Percentiles rank a stretch among this genome's conserved stretches.
Conservation (phyloP, 2,113 vertebrate species). For the Hoplias malabaricus region DNA sequence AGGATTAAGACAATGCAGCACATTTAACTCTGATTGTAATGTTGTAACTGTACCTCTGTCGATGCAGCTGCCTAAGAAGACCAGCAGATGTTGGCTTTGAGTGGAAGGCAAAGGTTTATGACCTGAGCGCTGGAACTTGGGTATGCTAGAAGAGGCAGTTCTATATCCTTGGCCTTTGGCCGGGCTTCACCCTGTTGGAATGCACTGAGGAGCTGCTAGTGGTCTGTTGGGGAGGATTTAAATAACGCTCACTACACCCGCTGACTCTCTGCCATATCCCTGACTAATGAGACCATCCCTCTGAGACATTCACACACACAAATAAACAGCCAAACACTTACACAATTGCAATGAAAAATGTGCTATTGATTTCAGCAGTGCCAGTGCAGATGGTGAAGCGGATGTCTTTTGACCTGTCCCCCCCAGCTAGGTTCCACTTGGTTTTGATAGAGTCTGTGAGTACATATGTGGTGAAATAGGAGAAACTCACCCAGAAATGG, state of each 20-base stretch:
- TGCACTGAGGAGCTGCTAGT: conserved; percentile 57
- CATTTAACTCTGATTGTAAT: background rate
- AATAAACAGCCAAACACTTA: background rate
- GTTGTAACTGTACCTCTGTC: background rate
- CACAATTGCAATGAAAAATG: conserved; percentile 2
- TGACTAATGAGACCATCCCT: conserved; percentile 42
- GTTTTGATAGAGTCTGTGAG: conserved; percentile 27
- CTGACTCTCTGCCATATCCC: conserved; percentile 40
- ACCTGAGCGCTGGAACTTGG: conserved; percentile 45
- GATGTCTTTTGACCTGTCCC: conserved; percentile 15
- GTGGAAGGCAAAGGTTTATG: conserved; percentile 59
- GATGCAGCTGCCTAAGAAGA: conserved; percentile 12
- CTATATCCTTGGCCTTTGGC: conserved; percentile 55
- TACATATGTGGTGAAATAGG: conserved; percentile 1
- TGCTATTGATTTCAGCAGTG: conserved; percentile 20
- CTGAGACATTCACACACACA: conserved; percentile 14
- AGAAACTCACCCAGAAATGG: conserved; percentile 7
- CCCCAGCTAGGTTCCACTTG: conserved; percentile 27
- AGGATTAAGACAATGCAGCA: background rate
- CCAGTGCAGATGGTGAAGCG: conserved; percentile 26
- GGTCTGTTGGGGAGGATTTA: conserved; percentile 56
- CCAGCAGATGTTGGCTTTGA: conserved; percentile 25
- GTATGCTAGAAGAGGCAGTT: conserved; percentile 35
- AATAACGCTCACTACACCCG: conserved; percentile 51
- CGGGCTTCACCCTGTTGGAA: conserved; percentile 56